phyloP scores from a whole-genome alignment of 2,888 invertebrate species.

The Sarcophaga carnaria region DNA sequence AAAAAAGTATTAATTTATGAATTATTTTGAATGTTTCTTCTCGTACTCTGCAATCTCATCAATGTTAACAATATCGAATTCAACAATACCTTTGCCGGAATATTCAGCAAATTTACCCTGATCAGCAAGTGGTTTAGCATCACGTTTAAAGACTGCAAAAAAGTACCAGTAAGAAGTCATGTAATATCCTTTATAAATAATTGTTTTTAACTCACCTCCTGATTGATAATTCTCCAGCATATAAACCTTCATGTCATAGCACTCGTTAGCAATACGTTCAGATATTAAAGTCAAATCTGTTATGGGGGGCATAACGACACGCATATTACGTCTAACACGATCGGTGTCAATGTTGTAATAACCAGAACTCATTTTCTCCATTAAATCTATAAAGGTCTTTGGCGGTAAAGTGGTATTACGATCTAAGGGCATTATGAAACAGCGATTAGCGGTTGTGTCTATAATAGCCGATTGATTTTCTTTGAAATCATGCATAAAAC shows the following conservation, averaged over 20 bases:
- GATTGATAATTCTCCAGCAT: slow-evolving; percentile 86
- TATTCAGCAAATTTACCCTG: slow-evolving; percentile 88
- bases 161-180: slow-evolving; percentile 24
- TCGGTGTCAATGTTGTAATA: slow-evolving; percentile 92
- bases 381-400: slow-evolving; percentile 89
- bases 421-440: slow-evolving; percentile 96
- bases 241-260: slow-evolving; percentile 88
- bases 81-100: slow-evolving; percentile 88
- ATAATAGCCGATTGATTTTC: slow-evolving; percentile 89
- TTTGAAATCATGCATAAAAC: slow-evolving; percentile 96
- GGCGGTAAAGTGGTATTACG: slow-evolving; percentile 90
- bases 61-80: slow-evolving; percentile 89
- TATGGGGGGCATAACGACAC: slow-evolving; percentile 88
- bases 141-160: slow-evolving; percentile 85
- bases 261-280: slow-evolving; percentile 87
- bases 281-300: slow-evolving; percentile 86
- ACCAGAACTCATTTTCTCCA: slow-evolving; percentile 90
- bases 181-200: no score
- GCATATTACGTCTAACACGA: slow-evolving; percentile 89
- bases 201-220: slow-evolving; percentile 83
- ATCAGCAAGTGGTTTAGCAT: slow-evolving; percentile 80
- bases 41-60: slow-evolving; percentile 83
- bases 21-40: slow-evolving; percentile 69
- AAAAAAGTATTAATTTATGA: slow-evolving; percentile 1
- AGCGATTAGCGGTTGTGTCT: slow-evolving; percentile 88